phyloP scores from a whole-genome alignment of 2,113 vertebrate species.

The Aldabrachelys gigantea region DNA sequence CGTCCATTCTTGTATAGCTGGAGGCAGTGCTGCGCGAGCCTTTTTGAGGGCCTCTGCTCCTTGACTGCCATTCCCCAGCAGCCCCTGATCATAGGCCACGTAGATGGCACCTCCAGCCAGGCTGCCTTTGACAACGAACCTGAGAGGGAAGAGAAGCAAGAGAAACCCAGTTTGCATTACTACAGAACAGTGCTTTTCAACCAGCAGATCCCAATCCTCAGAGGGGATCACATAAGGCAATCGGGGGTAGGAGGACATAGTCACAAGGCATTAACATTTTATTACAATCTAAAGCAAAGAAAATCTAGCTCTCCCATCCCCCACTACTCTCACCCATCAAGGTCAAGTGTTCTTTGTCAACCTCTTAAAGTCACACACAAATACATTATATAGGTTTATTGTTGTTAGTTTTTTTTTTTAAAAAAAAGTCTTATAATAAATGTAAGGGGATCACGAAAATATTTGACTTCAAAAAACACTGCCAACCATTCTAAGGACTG shows the following conservation, averaged over 20 bases:
- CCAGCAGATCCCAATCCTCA: rapidly evolving
- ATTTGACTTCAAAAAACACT: background rate
- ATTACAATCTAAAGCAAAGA: background rate
- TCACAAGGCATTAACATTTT: background rate
- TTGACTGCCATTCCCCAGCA: conserved; percentile 84
- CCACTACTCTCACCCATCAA: background rate
- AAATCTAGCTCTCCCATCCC: background rate
- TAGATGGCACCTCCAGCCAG: conserved; percentile 91
- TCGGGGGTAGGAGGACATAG: background rate
- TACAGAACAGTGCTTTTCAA: background rate
- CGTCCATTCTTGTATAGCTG: conserved; percentile 88
- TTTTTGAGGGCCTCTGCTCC: conserved; percentile 86
- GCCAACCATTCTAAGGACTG: background rate
- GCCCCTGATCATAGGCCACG: conserved; percentile 86
- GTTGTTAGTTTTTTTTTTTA: background rate
- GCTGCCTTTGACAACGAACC: conserved; percentile 87
- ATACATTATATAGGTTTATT: background rate
- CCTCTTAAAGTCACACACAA: background rate
- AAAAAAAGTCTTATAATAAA: background rate
- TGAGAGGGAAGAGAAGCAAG: conserved; percentile 47
- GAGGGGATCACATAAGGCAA: background rate
- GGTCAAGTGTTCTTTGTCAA: background rate
- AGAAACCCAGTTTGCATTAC: background rate
- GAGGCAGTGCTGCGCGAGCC: conserved; percentile 83
- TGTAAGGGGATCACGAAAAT: background rate